Base-by-base conservation (phyloP, 2,797 vertebrate species). In the Triplophysa yarkandensis region DNA sequence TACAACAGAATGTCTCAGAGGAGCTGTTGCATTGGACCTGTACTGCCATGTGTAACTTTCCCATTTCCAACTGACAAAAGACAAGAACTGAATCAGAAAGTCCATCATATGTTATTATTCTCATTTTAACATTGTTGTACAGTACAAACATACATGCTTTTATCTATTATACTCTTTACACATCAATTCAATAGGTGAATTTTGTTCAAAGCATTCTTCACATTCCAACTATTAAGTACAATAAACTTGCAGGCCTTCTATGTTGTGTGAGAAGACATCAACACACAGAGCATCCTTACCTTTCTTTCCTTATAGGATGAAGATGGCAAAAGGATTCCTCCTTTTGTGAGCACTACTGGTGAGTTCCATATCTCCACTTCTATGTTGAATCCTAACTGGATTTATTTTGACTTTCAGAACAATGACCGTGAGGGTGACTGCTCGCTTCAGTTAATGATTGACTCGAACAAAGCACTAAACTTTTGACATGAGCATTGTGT, bases 381-480 rank as follows among this genome's bases (percentile, higher is more conserved):
- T 21, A 16, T 25, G 14, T 27, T 1, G 23, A 54, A 62, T n/a
- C 50, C 43, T 41, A 43, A 21, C 43, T 44, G 41, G 48, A 43
- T 48, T 77, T 48, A 32, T 63, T 63, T 65, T 78, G 81, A 46
- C 77, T 82, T 77, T 6, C 19, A 81, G 83, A 81, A 48, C 81
- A 39, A 68, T 85, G 87, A 87, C 86, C 79, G 48, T 17, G 17
- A 71, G 75, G 80, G 61, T 36, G 72, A 60, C 77, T 63, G 61
- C 73, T 81, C 80, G 74, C 83, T 83, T 79, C 14, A 14, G 86
- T 88, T 79, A 89, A 89, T 88, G 32, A 88, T 90, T 87, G 77
- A 84, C 83, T 68, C 23, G 41, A 19, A 19, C 43, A 7, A 16
- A 44, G 27, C 14, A 67, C 27, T 54, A 16, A 55, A 63, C 50